Conservation (phyloP, 1,140 invertebrate genomes). For the Euura lappo region DNA sequence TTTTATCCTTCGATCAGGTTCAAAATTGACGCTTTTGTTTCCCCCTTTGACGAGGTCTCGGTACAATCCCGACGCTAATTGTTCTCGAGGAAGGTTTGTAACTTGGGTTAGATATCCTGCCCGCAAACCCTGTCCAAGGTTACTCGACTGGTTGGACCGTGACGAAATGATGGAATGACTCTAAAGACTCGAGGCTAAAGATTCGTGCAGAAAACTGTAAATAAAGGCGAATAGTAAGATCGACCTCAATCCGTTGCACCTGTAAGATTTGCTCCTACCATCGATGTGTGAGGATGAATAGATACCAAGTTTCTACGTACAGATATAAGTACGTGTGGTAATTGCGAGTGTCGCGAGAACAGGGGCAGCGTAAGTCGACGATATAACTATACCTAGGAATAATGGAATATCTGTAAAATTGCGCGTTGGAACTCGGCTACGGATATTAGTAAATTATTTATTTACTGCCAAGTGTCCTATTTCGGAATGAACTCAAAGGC, state of each 20-base stretch:
- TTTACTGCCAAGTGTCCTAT: too few species aligned
- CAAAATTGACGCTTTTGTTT: not conserved
- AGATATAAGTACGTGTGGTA: too few species aligned
- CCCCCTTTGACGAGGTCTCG: not conserved
- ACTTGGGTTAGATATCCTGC: not conserved
- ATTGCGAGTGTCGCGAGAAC: too few species aligned
- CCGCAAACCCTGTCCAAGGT: not conserved
- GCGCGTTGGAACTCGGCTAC: too few species aligned
- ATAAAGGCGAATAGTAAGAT: not conserved
- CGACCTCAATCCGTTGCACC: constrained; percentile 1
- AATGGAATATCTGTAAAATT: too few species aligned
- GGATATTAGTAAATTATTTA: too few species aligned
- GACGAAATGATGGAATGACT: not conserved
- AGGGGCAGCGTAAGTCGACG: too few species aligned
- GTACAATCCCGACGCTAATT: not conserved
- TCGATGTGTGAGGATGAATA: not conserved
- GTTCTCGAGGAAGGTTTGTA: not conserved
- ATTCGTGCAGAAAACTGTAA: not conserved
- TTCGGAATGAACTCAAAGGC: too few species aligned
- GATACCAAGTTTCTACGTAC: not conserved
- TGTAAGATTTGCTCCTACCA: not conserved
- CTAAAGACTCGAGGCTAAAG: not conserved
- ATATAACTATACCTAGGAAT: too few species aligned
- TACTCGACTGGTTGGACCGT: not conserved
- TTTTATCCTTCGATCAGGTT: too few species aligned